These are phyloP conservation scores for Oreochromis niloticus DNA, from an alignment of 2,113 vertebrate genomes.

Conservation along the genomic window DNA sequence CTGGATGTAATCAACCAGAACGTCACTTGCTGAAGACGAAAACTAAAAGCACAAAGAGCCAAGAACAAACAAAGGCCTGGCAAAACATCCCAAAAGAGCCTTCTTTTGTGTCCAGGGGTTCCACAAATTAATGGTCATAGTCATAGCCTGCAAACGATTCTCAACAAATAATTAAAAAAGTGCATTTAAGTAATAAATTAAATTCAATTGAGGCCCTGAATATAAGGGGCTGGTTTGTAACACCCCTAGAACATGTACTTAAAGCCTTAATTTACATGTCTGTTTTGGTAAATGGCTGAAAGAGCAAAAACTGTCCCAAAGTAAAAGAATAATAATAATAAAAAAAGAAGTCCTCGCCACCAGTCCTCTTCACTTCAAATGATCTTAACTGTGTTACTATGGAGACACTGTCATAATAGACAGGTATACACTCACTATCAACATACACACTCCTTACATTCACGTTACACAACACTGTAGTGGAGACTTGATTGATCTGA, in stretches of 20 bases:
- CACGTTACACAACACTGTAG: not conserved
- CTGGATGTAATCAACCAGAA: not conserved
- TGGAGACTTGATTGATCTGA: not conserved
- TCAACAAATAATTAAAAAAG: not conserved
- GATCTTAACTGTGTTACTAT: not conserved
- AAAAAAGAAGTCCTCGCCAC: not conserved
- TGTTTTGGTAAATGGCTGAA: not conserved
- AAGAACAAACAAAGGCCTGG: not conserved
- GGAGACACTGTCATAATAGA: not conserved
- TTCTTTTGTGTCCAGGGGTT: not conserved
- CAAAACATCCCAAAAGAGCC: not conserved
- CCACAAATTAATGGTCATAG: not conserved
- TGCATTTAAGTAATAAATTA: not conserved
- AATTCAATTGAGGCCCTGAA: not conserved
- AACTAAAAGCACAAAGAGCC: not conserved
- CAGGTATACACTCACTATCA: not conserved
- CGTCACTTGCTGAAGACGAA: not conserved
- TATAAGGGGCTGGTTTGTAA: not conserved
- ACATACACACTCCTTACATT: not conserved
- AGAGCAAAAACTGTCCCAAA: not conserved
- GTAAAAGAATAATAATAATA: not conserved
- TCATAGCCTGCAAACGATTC: not conserved
- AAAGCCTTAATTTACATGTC: not conserved
- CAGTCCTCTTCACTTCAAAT: not conserved
- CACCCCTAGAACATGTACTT: not conserved